Evolutionary conservation across 2,797 vertebrate species (phyloP).

Genomic region (Cottoperca gobio): DNA sequence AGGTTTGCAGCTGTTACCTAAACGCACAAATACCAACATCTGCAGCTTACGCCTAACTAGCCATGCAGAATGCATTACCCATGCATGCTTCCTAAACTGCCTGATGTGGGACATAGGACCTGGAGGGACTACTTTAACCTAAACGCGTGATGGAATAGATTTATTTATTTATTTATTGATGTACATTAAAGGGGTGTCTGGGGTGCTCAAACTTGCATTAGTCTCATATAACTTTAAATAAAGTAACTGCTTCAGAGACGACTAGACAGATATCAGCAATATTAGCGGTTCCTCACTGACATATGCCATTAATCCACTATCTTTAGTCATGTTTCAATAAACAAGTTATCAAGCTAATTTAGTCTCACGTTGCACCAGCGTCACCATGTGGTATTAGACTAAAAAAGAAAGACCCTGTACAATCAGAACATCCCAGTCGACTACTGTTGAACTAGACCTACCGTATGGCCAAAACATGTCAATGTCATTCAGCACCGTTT

Average conservation of each 20-base stretch:
- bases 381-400: slow-evolving; percentile 42
- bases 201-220: neutral
- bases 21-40: neutral
- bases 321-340: slow-evolving; percentile 10
- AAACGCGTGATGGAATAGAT: neutral
- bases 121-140: neutral
- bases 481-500: neutral
- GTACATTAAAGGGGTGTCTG: neutral
- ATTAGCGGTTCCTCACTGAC: neutral
- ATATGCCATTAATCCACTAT: neutral
- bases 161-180: neutral
- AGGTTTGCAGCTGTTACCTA: no score
- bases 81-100: neutral
- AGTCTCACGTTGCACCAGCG: slow-evolving; percentile 24
- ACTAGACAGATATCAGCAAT: neutral
- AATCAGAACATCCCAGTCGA: slow-evolving; percentile 18
- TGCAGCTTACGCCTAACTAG: slow-evolving; percentile 1
- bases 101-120: neutral
- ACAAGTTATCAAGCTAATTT: slow-evolving; percentile 5
- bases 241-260: neutral
- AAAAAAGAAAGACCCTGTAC: neutral
- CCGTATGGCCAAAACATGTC: neutral
- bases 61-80: neutral
- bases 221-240: neutral
- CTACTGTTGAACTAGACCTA: neutral